Percentiles rank a stretch among this genome's conserved stretches.
phyloP scores from a whole-genome alignment of 2,113 vertebrate genomes.

The Macaca nemestrina region DNA sequence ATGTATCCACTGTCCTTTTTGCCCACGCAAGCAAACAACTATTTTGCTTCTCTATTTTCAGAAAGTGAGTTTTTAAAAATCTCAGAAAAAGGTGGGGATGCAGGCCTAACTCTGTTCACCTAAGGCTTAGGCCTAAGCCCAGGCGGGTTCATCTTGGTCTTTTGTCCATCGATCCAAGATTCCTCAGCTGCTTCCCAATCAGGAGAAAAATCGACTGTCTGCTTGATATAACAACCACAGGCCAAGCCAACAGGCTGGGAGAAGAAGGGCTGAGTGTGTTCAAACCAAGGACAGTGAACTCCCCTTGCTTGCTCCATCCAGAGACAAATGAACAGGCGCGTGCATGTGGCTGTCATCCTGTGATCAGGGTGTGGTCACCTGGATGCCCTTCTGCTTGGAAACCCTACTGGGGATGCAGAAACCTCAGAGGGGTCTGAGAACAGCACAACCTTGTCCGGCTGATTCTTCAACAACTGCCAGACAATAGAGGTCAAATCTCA shows the following conservation, averaged over 20 bases:
- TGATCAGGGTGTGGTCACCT: rapidly evolving
- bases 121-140: not conserved
- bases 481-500: not conserved
- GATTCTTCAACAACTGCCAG: not conserved
- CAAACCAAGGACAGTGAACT: rapidly evolving
- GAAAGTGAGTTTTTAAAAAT: not conserved
- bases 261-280: rapidly evolving
- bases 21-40: not conserved
- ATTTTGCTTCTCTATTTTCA: not conserved
- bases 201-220: rapidly evolving
- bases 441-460: rapidly evolving
- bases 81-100: not conserved
- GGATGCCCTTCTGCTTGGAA: not conserved
- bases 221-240: not conserved
- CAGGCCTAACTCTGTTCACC: not conserved
- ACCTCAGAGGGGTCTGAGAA: not conserved
- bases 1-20: not conserved
- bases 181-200: rapidly evolving
- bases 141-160: not conserved
- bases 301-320: rapidly evolving
- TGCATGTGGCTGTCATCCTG: rapidly evolving
- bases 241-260: rapidly evolving
- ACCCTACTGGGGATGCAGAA: not conserved
- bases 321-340: rapidly evolving
- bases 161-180: not conserved